Evolutionary conservation across 2,888 invertebrate genomes (phyloP), one percentile per base, ranked within the genome.

Genomic region (Micoletzkya japonica): DNA sequence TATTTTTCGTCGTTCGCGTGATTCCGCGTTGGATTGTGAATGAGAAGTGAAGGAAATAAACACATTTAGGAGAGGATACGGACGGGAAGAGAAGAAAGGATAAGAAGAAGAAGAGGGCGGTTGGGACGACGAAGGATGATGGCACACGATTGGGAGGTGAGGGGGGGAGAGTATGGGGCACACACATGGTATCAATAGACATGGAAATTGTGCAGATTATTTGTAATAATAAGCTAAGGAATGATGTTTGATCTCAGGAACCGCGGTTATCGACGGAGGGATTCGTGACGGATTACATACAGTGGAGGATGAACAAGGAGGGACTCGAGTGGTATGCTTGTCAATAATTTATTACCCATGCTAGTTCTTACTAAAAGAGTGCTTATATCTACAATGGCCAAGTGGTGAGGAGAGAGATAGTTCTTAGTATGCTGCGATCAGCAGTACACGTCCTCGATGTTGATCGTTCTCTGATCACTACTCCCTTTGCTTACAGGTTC

Each of bases 191-290:
- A 39, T 17, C 26, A 24, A 3, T 39, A 17, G 14, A 20, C 14
- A 54, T 24, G 10, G 20, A 44, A 14, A 44, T 39, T 39, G 39
- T 39, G 7, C 17, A 24, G 3, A 20, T 59, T 37, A n/a, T 26
- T 20, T 39, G 24, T 14, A 26, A 28, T 26, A 4, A 1, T 6
- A n/a, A 50, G 4, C 34, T 32, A 30, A 34, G 6, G 10, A 34
- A 58, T 34, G 4, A 24, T 20, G 24, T 30, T n/a, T 58, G 54
- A 52, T 77, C 72, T 69, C 74, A 79, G 68, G 70, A 76, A 30
- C 72, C 74, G 10, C 70, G 77, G 50, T 72, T 79, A 17, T 74
- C 75, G 24, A 74, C 77, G 26, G 73, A 76, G 54, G 76, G 74
- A 39, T 79, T 77, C 72, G 76, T 77, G 61, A 68, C 68, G 28